Conservation (phyloP, 2,113 vertebrate genomes). For the Azemiops feae region DNA sequence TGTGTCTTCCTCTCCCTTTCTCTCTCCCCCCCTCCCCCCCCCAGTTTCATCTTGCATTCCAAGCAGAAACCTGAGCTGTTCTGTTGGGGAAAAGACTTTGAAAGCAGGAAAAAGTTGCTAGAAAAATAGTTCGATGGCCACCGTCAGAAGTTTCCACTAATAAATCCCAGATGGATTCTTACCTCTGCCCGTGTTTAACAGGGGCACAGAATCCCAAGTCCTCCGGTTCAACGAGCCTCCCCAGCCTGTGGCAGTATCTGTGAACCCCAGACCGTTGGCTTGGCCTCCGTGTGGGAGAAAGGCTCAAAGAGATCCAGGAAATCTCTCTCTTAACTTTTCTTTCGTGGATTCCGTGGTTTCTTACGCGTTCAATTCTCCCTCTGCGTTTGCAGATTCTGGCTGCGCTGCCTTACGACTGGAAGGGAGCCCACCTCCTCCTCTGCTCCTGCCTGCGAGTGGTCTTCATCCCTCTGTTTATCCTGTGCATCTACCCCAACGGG, state of each 20-base stretch:
- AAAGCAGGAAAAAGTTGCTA: neutral
- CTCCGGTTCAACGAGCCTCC: neutral
- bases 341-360: neutral
- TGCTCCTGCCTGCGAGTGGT: constrained; percentile 87
- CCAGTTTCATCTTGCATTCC: neutral
- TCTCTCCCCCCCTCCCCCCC: neutral
- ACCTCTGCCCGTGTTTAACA: neutral
- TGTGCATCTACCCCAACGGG: constrained; percentile 88
- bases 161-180: neutral
- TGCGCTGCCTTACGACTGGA: constrained; percentile 90
- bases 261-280: neutral
- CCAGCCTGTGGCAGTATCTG: neutral
- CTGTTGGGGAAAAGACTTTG: neutral
- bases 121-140: neutral
- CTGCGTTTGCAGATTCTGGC: constrained; percentile 83
- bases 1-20: neutral
- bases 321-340: neutral
- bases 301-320: too few relatives aligned
- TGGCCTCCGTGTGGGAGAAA: neutral
- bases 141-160: neutral
- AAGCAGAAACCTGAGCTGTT: neutral
- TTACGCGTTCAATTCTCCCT: fast-evolving
- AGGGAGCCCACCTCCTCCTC: constrained; percentile 85
- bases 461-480: constrained; percentile 97
- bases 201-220: neutral